Base-by-base conservation (phyloP, 1,140 invertebrate species). In the Zaprionus ornatus region DNA sequence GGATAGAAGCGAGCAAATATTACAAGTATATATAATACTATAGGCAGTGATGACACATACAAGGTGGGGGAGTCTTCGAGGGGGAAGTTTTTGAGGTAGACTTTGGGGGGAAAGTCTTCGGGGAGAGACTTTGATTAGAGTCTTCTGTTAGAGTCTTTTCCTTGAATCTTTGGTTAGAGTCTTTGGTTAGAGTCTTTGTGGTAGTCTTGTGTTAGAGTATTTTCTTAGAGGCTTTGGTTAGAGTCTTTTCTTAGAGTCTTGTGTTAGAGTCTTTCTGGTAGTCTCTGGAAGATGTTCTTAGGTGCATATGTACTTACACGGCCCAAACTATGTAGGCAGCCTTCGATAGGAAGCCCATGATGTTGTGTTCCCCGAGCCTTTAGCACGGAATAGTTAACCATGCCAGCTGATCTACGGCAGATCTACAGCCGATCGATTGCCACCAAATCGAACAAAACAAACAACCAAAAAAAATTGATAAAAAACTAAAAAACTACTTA, bases 271-370 rank as follows among this genome's bases (percentile, higher is more conserved):
- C 27, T 29, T 29, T 29, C 7, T 2, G 0, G 0, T 7, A 9
- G 27, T 3, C 29, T 32, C 3, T 0, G 3, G 3, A 0, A 32
- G 9, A 32, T 2, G 19, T 21, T 50, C 19, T 56, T n/a, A 40
- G 21, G 60, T 19, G 70, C 77, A 13, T 9, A 9, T 32, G n/a
- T 17, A 95, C 95, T 96, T 93, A 96, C 95, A 96, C 95, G 93
- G 95, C 95, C 94, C 95, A 96, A 88, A 96, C 94, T 81, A 95
- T 95, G 91, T 95, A 95, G 74, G 95, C 94, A 62, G 95, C 95
- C 91, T 96, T 96, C 60, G 95, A 95, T 78, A 96, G 94, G 88
- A 95, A 95, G 75, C 95, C 95, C 95, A 96, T 95, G 57, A 66
- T 73, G 85, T 27, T 59, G 65, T 37, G 62, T 57, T 35, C 71